Percentiles rank a stretch among this genome's conserved stretches.
These are phyloP conservation scores for Ceryle rudis DNA, from an alignment of 2,797 vertebrate species.

Conservation along the genomic window DNA sequence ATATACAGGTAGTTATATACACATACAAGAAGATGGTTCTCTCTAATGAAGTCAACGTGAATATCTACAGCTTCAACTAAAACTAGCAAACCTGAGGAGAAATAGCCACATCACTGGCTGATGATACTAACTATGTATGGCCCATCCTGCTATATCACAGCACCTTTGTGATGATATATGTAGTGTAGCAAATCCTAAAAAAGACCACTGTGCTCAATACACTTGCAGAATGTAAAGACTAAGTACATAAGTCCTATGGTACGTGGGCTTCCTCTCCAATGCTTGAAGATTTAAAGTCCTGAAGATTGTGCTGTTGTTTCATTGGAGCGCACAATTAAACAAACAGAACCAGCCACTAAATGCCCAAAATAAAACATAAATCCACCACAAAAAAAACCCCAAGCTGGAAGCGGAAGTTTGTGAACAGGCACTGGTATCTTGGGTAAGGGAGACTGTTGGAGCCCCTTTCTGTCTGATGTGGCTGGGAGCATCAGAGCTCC, in stretches of 20 bases:
- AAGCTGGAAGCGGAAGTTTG: not conserved
- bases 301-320: not conserved
- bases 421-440: not conserved
- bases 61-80: not conserved
- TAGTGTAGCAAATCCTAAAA: not conserved
- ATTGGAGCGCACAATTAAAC: not conserved
- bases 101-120: not conserved
- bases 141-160: not conserved
- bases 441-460: not conserved
- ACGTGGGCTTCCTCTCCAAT: not conserved
- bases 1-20: not conserved
- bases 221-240: not conserved
- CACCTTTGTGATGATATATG: not conserved
- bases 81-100: not conserved
- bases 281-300: not conserved
- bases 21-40: not conserved
- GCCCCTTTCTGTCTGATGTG: not conserved
- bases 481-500: not conserved
- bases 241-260: fast-evolving
- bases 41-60: not conserved
- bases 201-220: not conserved
- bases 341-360: not conserved
- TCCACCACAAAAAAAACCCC: not conserved
- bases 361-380: not conserved
- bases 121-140: not conserved